Conservation (phyloP, 2,113 vertebrate genomes). For the Elachura formosa region DNA sequence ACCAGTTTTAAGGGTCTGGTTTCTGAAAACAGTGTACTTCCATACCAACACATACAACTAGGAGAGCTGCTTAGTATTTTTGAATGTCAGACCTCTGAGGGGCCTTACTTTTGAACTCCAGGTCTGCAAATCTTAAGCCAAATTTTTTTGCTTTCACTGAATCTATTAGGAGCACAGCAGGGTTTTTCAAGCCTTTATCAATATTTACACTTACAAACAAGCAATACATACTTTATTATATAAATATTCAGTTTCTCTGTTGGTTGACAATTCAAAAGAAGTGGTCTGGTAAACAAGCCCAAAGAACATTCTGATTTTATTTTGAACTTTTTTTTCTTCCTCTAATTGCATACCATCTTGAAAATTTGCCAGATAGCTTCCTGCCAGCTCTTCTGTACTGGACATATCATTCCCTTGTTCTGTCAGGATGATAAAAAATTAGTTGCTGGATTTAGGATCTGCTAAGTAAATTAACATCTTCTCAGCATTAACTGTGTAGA, state of each 20-base stretch:
- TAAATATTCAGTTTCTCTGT: neutral
- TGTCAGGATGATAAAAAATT: conserved; percentile 58
- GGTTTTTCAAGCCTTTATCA: neutral
- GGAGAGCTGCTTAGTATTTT: neutral
- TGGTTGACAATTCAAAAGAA: neutral
- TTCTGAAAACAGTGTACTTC: neutral
- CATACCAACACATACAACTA: neutral
- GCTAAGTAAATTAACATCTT: conserved; percentile 52
- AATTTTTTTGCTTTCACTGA: neutral
- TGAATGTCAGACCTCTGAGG: neutral
- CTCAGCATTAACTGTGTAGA: conserved; percentile 9
- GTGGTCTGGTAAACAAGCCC: neutral
- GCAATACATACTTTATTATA: neutral
- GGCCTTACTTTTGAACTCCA: neutral
- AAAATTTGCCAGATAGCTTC: conserved; percentile 34
- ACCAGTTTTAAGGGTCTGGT: fast-evolving
- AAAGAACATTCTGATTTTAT: neutral
- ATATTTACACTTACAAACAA: neutral
- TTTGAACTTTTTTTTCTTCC: neutral
- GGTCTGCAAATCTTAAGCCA: neutral
- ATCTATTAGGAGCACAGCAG: neutral
- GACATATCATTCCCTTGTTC: conserved; percentile 20
- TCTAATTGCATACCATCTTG: neutral
- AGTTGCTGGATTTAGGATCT: conserved; percentile 34
- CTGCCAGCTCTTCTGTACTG: conserved; percentile 26